Conservation (phyloP, 2,888 invertebrate genomes). For the Brenthis daphne region DNA sequence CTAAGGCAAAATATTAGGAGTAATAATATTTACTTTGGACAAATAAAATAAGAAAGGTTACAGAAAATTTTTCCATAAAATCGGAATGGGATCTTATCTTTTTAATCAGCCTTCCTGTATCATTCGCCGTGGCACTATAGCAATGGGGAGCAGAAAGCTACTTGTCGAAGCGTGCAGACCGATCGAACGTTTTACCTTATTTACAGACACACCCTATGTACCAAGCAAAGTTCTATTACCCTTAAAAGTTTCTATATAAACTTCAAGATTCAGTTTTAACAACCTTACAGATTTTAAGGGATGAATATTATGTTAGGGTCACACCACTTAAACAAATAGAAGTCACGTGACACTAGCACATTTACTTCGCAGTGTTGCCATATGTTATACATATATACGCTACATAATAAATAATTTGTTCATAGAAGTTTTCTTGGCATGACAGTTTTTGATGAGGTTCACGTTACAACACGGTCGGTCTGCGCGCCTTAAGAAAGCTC, state of each 20-base stretch:
- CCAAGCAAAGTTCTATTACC: background rate
- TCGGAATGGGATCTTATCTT: slow-evolving; percentile 73
- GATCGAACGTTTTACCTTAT: background rate
- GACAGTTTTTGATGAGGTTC: background rate
- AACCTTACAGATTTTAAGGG: too few relatives aligned
- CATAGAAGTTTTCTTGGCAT: background rate
- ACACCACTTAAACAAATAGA: background rate
- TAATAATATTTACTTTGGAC: slow-evolving; percentile 63
- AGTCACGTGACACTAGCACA: background rate
- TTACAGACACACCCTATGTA: background rate
- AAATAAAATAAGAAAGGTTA: slow-evolving; percentile 68
- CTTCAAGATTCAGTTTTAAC: background rate
- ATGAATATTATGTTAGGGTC: too few relatives aligned
- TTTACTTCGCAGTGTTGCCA: slow-evolving; percentile 1
- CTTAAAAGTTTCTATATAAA: slow-evolving; percentile 9
- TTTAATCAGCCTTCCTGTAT: slow-evolving; percentile 65
- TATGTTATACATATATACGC: slow-evolving; percentile 2
- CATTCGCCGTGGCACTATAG: slow-evolving; percentile 61
- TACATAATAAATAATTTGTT: background rate
- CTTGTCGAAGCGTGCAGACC: slow-evolving; percentile 1
- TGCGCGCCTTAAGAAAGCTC: slow-evolving; percentile 17
- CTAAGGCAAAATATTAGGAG: slow-evolving; percentile 75
- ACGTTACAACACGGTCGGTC: slow-evolving; percentile 9
- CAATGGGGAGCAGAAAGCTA: slow-evolving; percentile 27
- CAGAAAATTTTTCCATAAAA: slow-evolving; percentile 66